Conservation (phyloP, 2,888 invertebrate genomes). For the Drosophila ustulata region DNA sequence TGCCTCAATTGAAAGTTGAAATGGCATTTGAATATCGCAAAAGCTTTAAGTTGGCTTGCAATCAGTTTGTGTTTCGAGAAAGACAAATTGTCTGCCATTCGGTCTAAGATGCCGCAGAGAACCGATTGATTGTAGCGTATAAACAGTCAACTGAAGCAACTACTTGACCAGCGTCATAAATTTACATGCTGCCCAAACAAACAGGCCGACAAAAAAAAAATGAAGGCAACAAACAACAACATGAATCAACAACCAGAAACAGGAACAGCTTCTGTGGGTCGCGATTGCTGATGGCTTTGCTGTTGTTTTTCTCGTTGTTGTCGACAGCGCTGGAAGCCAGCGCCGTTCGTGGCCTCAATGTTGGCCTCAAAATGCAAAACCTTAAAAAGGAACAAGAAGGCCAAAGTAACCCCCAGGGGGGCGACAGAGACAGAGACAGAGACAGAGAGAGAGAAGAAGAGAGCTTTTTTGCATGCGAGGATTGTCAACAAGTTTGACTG, state of each 20-base stretch:
- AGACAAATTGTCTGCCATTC: neutral
- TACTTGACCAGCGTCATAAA: constrained; percentile 77
- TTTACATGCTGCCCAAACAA: constrained; percentile 68
- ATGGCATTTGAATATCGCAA: too few species aligned
- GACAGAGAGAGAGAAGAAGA: neutral
- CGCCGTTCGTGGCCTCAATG: constrained; percentile 80
- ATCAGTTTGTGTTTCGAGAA: neutral
- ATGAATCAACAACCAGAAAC: constrained; percentile 42
- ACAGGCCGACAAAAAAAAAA: constrained; percentile 52
- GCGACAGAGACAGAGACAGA: neutral
- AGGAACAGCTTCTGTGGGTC: constrained; percentile 49
- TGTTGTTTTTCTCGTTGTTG: constrained; percentile 25
- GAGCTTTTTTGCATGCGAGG: constrained; percentile 51
- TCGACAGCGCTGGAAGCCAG: constrained; percentile 46
- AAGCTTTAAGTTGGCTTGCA: neutral
- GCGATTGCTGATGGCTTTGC: constrained; percentile 39
- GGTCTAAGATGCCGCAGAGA: neutral
- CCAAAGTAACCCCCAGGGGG: constrained; percentile 10
- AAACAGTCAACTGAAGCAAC: constrained; percentile 43
- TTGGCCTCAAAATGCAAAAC: constrained; percentile 83
- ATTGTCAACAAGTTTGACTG: constrained; percentile 81
- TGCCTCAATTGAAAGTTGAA: too few species aligned
- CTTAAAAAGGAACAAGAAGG: constrained; percentile 76
- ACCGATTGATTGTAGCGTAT: constrained; percentile 39
- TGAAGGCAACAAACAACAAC: constrained; percentile 22